These are phyloP conservation scores for Mola mola DNA, from an alignment of 2,113 vertebrate genomes.

Conservation along the genomic window DNA sequence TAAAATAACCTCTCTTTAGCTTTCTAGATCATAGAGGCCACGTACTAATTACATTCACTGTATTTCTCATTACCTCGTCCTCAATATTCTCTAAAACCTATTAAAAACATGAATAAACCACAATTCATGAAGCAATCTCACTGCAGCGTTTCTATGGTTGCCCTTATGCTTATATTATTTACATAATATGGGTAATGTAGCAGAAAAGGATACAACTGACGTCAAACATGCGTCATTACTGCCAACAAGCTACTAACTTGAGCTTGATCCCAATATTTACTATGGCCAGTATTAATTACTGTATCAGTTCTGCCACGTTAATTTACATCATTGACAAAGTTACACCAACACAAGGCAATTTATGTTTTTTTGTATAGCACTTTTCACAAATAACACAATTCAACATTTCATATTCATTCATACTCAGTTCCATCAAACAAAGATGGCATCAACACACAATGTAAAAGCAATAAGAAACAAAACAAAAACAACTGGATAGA, in stretches of 20 bases:
- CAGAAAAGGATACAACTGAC: neutral
- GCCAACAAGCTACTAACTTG: neutral
- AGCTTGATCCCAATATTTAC: no score
- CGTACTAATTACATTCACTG: neutral
- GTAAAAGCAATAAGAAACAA: no score
- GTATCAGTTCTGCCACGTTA: no score
- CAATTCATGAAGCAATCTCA: conserved; percentile 3
- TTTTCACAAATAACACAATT: no score
- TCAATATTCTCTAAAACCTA: neutral
- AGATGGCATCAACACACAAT: no score
- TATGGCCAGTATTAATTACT: no score
- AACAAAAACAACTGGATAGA: no score
- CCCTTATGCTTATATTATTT: neutral
- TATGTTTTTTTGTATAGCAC: no score
- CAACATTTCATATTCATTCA: no score
- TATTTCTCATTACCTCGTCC: neutral
- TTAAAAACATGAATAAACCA: conserved; percentile 13
- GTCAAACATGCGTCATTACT: neutral
- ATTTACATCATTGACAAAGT: no score
- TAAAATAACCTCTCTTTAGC: neutral
- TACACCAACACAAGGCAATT: no score
- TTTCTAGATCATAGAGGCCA: conserved; percentile 6
- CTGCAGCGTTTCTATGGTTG: neutral
- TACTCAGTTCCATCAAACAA: no score
- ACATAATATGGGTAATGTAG: conserved; percentile 19